A percentile compares a stretch with the other conserved stretches of the same genome.
Evolutionary conservation across 2,888 invertebrate genomes (phyloP).

Genomic region (Dicranocentrus wangi): DNA sequence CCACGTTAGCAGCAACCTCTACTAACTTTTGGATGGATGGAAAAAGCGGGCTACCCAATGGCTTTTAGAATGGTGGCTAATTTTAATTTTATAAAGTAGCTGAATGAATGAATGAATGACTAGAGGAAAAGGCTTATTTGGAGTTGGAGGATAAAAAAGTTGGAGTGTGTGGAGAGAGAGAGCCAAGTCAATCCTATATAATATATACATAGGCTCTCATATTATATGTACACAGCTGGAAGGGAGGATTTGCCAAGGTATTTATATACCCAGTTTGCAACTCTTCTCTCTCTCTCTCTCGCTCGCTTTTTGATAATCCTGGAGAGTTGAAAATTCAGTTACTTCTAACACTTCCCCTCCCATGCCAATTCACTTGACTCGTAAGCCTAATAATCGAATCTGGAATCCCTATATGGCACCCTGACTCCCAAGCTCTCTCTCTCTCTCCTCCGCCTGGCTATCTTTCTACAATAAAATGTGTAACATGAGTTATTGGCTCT

Average conservation of each 20-base stretch:
- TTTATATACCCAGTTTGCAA: constrained; percentile 6
- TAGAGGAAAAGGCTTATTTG: neutral
- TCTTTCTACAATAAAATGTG: no score
- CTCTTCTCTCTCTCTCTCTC: neutral
- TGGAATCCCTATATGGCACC: constrained; percentile 13
- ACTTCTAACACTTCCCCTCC: constrained; percentile 21
- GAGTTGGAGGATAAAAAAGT: neutral
- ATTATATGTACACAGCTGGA: neutral
- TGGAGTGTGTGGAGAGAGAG: neutral
- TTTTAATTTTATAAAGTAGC: constrained; percentile 59
- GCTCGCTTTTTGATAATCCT: constrained; percentile 7
- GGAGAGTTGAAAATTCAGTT: constrained; percentile 16
- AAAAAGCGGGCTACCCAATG: no score
- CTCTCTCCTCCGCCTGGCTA: no score
- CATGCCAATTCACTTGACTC: constrained; percentile 26
- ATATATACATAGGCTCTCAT: no score
- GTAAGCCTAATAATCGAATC: constrained; percentile 15
- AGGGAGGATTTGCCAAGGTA: constrained; percentile 8
- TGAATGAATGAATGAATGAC: constrained; percentile 33
- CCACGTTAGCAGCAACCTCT: no score
- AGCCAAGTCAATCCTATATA: no score
- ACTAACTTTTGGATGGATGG: neutral
- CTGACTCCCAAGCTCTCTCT: no score
- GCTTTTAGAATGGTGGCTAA: constrained; percentile 20
- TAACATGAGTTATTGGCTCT: no score